Conservation (phyloP, 1,140 invertebrate genomes). For the Meteorus sp. region DNA sequence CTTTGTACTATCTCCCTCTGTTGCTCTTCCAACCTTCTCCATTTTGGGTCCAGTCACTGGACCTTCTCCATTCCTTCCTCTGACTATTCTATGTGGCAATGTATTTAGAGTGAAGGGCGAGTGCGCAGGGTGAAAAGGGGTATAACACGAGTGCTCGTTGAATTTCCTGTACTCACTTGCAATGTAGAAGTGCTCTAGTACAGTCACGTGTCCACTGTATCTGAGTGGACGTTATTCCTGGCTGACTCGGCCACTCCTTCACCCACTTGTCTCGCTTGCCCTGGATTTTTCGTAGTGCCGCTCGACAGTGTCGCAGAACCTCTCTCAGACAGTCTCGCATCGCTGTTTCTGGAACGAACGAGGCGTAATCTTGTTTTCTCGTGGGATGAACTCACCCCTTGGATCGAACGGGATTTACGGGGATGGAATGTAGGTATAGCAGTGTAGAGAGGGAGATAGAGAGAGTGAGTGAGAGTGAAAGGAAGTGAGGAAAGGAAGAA, state of each 20-base stretch:
- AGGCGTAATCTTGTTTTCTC: conserved; percentile 16
- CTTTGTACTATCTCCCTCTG: conserved; percentile 8
- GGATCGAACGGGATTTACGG: conserved; percentile 15
- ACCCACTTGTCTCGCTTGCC: conserved; percentile 75
- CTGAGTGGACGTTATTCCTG: conserved; percentile 73
- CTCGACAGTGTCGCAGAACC: conserved; percentile 62
- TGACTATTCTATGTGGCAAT: conserved; percentile 11
- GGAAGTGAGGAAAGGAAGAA: too few relatives aligned
- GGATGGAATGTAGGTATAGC: neutral
- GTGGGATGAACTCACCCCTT: neutral
- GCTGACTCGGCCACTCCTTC: conserved; percentile 71
- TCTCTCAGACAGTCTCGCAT: conserved; percentile 66
- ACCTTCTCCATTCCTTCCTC: conserved; percentile 6
- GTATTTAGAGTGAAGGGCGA: too few relatives aligned
- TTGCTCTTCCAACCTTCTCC: too few relatives aligned
- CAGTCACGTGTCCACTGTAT: conserved; percentile 82
- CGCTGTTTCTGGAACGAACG: conserved; percentile 55
- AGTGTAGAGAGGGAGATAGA: neutral
- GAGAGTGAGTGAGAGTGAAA: too few relatives aligned
- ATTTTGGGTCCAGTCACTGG: too few relatives aligned
- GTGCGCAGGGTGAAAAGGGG: neutral
- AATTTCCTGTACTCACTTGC: conserved; percentile 57
- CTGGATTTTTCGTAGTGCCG: conserved; percentile 68
- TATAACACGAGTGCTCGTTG: neutral
- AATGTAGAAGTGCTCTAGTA: conserved; percentile 67